Evolutionary conservation across 2,797 vertebrate genomes (phyloP), one percentile per base, ranked within the genome.

Genomic region (Alfaro cultratus): DNA sequence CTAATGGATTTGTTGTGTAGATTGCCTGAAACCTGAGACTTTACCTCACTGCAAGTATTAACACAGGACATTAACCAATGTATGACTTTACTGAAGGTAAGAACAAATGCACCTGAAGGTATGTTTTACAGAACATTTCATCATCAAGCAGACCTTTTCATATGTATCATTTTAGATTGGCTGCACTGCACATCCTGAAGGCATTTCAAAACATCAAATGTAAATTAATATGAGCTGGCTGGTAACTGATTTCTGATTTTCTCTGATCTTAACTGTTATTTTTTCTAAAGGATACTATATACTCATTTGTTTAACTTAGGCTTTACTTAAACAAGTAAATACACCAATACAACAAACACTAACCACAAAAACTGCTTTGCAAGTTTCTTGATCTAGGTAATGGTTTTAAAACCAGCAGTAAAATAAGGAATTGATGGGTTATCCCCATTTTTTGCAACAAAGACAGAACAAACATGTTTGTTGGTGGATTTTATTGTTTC

Each of bases 91-190:
- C 77, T 73, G 10, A 74, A 55, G 60, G 74, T 74, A 45, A 86
- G 90, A 78, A 85, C 74, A 72, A 83, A 85, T 74, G 74, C 62
- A 82, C 87, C 88, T 86, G 74, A 82, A 90, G 87, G 73, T 85
- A 81, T 77, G 71, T 85, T 89, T 89, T 92, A 82, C 85, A 87
- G 77, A 84, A 75, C 51, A 60, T 94, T 94, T 93, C 92, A 95
- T 95, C 93, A 93, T 87, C 80, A 74, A 67, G 78, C 16, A 0
- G 87, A 79, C 51, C 36, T 67, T 85, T 85, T 87, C 82, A 47
- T 81, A 70, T 86, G 76, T 84, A 80, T 83, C 71, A 75, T 64
- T 86, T 79, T 84, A 86, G 85, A 87, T 82, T 86, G 36, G 64
- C 82, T 76, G 79, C 80, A 78, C 83, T 88, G 76, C 83, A 89